A percentile compares a stretch with the other conserved stretches of the same genome.
phyloP scores from a whole-genome alignment of 2,797 vertebrate species.

The Neosilurus hyrtlii region DNA sequence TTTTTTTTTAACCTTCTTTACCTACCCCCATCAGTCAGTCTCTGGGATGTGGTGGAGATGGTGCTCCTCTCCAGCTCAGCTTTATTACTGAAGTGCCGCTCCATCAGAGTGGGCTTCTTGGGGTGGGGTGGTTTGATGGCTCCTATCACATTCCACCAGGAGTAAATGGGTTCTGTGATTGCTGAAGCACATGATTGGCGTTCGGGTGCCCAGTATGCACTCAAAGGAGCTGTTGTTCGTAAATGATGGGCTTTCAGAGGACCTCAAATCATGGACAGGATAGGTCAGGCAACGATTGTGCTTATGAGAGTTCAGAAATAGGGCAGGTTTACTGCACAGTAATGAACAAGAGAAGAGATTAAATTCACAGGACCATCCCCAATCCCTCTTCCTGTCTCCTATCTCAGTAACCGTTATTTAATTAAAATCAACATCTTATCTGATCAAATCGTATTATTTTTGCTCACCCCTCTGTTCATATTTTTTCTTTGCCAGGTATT shows the following conservation, averaged over 20 bases:
- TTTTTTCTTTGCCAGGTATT: neutral
- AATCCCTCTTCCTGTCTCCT: constrained; percentile 46
- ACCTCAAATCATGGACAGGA: constrained; percentile 58
- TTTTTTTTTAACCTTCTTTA: neutral
- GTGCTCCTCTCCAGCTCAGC: constrained; percentile 4
- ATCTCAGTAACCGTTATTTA: constrained; percentile 59
- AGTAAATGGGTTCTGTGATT: constrained; percentile 52
- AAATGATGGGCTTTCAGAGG: constrained; percentile 56
- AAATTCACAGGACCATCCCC: constrained; percentile 47
- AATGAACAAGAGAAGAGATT: constrained; percentile 58
- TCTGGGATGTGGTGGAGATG: constrained; percentile 17
- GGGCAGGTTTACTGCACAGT: constrained; percentile 49
- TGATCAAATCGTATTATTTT: constrained; percentile 58
- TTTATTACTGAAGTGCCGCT: constrained; percentile 57
- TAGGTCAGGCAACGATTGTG: constrained; percentile 62
- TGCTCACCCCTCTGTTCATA: constrained; percentile 23
- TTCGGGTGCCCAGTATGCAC: constrained; percentile 52
- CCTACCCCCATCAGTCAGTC: constrained; percentile 21
- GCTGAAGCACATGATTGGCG: constrained; percentile 55
- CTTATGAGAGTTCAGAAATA: constrained; percentile 55
- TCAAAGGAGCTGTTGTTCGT: constrained; percentile 56
- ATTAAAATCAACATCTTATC: constrained; percentile 69
- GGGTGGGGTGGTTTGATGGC: constrained; percentile 31
- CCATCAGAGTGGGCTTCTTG: constrained; percentile 35
- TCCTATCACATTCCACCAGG: constrained; percentile 35